Evolutionary conservation across 2,888 invertebrate genomes (phyloP).

Genomic region (Patella caerulea): DNA sequence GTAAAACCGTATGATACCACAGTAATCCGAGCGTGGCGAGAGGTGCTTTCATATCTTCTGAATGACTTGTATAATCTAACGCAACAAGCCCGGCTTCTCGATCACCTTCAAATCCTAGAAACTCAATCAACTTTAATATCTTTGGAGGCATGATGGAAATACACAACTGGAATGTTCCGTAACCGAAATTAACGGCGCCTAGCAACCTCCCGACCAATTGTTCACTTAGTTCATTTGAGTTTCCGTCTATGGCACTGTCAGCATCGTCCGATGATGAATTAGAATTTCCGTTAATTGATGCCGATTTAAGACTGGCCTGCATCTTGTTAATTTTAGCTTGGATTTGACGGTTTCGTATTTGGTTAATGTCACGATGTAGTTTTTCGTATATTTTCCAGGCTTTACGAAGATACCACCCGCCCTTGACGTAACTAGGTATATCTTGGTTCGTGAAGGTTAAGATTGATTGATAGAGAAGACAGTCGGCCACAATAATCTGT

Average conservation of each 20-base stretch:
- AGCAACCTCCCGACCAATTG: constrained; percentile 75
- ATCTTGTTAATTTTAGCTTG: constrained; percentile 30
- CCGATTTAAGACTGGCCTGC: constrained; percentile 9
- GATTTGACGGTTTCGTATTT: constrained; percentile 72
- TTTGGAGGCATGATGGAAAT: constrained; percentile 79
- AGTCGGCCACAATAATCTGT: constrained; percentile 80
- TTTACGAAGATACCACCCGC: constrained; percentile 79
- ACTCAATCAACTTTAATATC: constrained; percentile 75
- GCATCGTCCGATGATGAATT: not conserved
- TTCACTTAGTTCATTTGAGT: constrained; percentile 53
- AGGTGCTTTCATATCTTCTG: constrained; percentile 80
- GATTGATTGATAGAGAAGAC: constrained; percentile 78
- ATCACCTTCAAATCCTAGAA: constrained; percentile 80
- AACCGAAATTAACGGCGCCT: constrained; percentile 81
- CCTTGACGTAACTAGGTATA: constrained; percentile 77
- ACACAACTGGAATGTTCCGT: constrained; percentile 80
- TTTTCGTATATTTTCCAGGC: constrained; percentile 81
- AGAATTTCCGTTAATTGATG: constrained; percentile 38
- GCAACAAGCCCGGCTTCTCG: constrained; percentile 76
- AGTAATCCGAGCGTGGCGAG: constrained; percentile 78
- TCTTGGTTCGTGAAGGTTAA: constrained; percentile 80
- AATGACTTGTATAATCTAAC: constrained; percentile 76
- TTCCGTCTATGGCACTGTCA: constrained; percentile 27
- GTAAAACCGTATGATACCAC: constrained; percentile 81
- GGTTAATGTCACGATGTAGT: constrained; percentile 76